phyloP scores from a whole-genome alignment of 2,113 vertebrate genomes.

The Condylura cristata region DNA sequence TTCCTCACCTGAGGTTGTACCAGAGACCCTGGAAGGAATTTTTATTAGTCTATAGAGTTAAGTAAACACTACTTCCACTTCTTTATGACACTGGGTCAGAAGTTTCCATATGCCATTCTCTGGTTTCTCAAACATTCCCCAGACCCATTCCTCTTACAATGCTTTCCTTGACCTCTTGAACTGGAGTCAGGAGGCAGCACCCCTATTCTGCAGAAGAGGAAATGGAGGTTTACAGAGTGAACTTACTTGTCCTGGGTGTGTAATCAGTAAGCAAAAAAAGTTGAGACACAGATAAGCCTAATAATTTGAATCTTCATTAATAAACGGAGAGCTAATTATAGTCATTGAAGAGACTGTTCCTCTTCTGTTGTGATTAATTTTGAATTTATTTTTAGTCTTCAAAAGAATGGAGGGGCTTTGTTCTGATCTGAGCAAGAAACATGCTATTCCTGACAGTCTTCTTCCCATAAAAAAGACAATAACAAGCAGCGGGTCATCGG shows the following conservation, averaged over 20 bases:
- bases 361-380: constrained; percentile 76
- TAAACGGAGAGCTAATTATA: constrained; percentile 74
- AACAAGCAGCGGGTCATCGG: neutral
- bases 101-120: neutral
- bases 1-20: neutral
- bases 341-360: constrained; percentile 70
- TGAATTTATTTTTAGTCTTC: constrained; percentile 76
- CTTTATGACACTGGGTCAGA: neutral
- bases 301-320: constrained; percentile 69
- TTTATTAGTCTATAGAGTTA: constrained; percentile 3
- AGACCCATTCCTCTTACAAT: neutral
- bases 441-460: neutral
- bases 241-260: neutral
- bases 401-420: constrained; percentile 65
- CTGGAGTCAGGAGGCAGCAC: neutral
- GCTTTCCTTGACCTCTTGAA: neutral
- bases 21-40: constrained; percentile 9
- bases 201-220: neutral
- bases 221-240: neutral
- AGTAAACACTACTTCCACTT: neutral
- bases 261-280: constrained; percentile 69
- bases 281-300: constrained; percentile 19
- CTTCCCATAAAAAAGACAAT: neutral
- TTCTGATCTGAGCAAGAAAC: constrained; percentile 61
- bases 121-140: neutral